These are phyloP conservation scores for Rhadina sibilatrix DNA, from an alignment of 2,113 vertebrate species.

Conservation along the genomic window DNA sequence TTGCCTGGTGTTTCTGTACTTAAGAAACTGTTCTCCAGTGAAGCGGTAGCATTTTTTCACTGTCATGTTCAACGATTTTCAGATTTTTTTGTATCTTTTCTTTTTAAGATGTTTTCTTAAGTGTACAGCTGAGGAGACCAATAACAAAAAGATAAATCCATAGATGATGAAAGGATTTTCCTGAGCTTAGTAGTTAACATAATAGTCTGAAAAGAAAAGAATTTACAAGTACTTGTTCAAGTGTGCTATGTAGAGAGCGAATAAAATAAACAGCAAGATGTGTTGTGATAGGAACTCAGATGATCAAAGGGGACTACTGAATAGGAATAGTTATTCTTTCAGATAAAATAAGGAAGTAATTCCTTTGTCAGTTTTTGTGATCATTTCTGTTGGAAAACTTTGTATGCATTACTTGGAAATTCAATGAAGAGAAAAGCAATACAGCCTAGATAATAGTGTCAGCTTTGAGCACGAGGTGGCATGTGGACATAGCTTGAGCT, in stretches of 20 bases:
- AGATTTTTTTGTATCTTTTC: conserved; percentile 30
- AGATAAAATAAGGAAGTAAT: conserved; percentile 73
- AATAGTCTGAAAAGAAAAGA: conserved; percentile 66
- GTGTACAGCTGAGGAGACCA: conserved; percentile 33
- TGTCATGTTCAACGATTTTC: conserved; percentile 6
- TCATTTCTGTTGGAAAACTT: conserved; percentile 66
- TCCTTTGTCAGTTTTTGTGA: conserved; percentile 68
- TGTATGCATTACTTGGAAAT: conserved; percentile 66
- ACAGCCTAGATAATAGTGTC: conserved; percentile 61
- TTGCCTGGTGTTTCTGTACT: background rate
- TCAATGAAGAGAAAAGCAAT: conserved; percentile 64
- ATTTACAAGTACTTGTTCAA: conserved; percentile 61
- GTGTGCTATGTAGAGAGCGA: conserved; percentile 45
- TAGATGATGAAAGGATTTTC: conserved; percentile 62
- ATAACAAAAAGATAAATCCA: conserved; percentile 56
- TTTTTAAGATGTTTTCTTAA: conserved; percentile 59
- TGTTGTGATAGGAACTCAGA: conserved; percentile 65
- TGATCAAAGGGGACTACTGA: conserved; percentile 69
- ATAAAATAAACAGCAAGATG: conserved; percentile 71
- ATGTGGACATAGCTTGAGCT: conserved; percentile 51
- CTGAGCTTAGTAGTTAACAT: conserved; percentile 54
- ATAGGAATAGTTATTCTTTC: conserved; percentile 68
- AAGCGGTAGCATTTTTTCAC: background rate
- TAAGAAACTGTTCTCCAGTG: background rate
- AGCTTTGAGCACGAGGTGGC: conserved; percentile 54